A percentile compares a stretch with the other conserved stretches of the same genome.
phyloP scores from a whole-genome alignment of 1,140 invertebrate genomes.

The Drosophila ercepeae region DNA sequence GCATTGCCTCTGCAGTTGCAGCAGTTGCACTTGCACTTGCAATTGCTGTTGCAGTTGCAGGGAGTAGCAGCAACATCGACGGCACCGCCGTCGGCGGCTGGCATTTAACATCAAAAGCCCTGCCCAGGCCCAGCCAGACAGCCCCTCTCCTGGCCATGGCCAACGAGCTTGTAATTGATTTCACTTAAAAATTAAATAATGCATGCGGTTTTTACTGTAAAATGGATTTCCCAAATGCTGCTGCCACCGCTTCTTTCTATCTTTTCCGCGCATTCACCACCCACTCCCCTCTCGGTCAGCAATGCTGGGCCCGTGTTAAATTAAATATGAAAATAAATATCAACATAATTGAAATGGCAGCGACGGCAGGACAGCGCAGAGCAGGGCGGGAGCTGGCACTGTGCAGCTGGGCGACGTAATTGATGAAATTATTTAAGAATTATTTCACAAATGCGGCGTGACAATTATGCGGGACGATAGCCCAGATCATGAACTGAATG shows the following conservation, averaged over 20 bases:
- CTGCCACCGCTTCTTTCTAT: constrained; percentile 18
- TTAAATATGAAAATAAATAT: constrained; percentile 82
- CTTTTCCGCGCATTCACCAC: constrained; percentile 18
- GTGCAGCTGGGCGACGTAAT: constrained; percentile 64
- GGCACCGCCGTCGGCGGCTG: constrained; percentile 36
- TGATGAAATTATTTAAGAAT: constrained; percentile 80
- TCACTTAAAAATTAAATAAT: constrained; percentile 83
- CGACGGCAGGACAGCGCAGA: constrained; percentile 14
- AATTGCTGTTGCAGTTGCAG: not conserved
- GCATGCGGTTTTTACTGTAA: constrained; percentile 81
- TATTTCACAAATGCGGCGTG: constrained; percentile 75
- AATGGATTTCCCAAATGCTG: constrained; percentile 72
- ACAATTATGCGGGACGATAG: constrained; percentile 66
- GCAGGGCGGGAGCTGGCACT: constrained; percentile 11
- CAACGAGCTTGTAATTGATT: constrained; percentile 78
- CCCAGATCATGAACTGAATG: constrained; percentile 24
- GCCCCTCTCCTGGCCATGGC: constrained; percentile 2
- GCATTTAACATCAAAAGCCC: constrained; percentile 75
- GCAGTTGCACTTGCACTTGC: constrained; percentile 11
- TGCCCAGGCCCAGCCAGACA: constrained; percentile 10
- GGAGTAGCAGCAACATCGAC: constrained; percentile 15
- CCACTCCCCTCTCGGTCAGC: not conserved
- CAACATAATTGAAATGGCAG: constrained; percentile 79
- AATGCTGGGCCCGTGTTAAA: constrained; percentile 59
- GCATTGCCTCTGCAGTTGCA: constrained; percentile 7